Evolutionary conservation across 2,888 invertebrate species (phyloP).

Genomic region (Drosophila phalerata): DNA sequence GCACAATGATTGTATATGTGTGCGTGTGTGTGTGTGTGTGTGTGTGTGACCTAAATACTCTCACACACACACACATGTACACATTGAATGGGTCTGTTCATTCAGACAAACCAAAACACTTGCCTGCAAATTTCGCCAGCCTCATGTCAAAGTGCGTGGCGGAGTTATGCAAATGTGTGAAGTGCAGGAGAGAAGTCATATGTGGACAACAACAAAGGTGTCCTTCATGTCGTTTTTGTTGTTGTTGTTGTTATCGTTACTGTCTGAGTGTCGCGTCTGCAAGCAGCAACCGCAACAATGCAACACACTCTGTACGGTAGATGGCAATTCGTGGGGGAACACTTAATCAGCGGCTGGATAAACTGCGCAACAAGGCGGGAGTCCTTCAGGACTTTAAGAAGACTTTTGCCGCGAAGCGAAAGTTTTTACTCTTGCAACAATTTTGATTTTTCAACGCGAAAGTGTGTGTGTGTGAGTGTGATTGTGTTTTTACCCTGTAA

Average conservation of each 20-base stretch:
- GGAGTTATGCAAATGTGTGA: conserved; percentile 75
- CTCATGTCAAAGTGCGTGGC: conserved; percentile 77
- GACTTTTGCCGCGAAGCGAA: conserved; percentile 65
- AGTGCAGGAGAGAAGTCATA: conserved; percentile 41
- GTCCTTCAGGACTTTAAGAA: conserved; percentile 50
- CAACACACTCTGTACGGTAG: conserved; percentile 31
- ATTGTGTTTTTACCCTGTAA: conserved; percentile 28
- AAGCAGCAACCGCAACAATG: conserved; percentile 56
- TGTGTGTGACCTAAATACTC: conserved; percentile 73
- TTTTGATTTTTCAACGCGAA: conserved; percentile 61
- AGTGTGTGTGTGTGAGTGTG: conserved; percentile 13
- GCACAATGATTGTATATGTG: conserved; percentile 22
- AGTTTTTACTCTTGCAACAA: conserved; percentile 60
- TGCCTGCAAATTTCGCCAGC: conserved; percentile 64
- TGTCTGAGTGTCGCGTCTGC: conserved; percentile 57
- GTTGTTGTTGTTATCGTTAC: conserved; percentile 30
- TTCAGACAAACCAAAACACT: conserved; percentile 70
- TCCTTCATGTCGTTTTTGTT: conserved; percentile 23
- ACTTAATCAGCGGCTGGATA: conserved; percentile 63
- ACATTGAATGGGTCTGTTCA: conserved; percentile 57
- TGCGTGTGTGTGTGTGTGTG: conserved; percentile 40
- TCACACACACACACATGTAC: conserved; percentile 32
- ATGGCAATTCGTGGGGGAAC: conserved; percentile 1
- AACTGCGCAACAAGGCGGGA: conserved; percentile 51
- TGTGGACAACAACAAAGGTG: conserved; percentile 42